Percentiles rank a stretch among this genome's conserved stretches.
Evolutionary conservation across 2,113 vertebrate genomes (phyloP).

Genomic region (Reinhardtius hippoglossoides): DNA sequence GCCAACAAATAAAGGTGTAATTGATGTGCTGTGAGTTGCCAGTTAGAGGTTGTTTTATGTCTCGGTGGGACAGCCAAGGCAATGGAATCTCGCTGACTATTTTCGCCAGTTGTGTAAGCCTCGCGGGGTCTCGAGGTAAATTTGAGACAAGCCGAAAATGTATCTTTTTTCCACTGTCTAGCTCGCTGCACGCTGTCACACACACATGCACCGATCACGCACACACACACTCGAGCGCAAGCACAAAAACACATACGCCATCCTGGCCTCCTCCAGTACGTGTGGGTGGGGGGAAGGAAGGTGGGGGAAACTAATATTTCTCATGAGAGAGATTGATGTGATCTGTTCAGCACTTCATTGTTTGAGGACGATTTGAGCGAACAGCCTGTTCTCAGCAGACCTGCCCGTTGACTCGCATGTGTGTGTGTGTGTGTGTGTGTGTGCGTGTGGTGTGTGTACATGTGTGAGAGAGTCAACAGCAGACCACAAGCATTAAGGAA

Average conservation of each 20-base stretch:
- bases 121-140: conserved; percentile 52
- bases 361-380: conserved; percentile 78
- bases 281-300: conserved; percentile 44
- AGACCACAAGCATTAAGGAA: conserved; percentile 73
- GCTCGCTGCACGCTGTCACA: conserved; percentile 43
- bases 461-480: conserved; percentile 58
- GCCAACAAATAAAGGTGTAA: conserved; percentile 76
- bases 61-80: conserved; percentile 54
- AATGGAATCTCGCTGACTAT: conserved; percentile 53
- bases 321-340: conserved; percentile 82
- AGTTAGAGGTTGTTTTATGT: conserved; percentile 72
- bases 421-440: conserved; percentile 38
- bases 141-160: conserved; percentile 68
- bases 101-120: conserved; percentile 63
- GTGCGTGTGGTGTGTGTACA: neutral
- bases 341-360: conserved; percentile 78
- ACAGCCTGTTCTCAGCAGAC: conserved; percentile 76
- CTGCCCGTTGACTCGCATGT: conserved; percentile 27
- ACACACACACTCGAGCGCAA: conserved; percentile 12
- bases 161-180: conserved; percentile 58
- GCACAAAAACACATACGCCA: conserved; percentile 42
- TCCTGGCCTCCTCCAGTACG: conserved; percentile 34
- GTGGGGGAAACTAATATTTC: conserved; percentile 78
- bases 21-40: conserved; percentile 68
- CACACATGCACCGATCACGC: neutral